Base-by-base conservation (phyloP, 2,113 vertebrate genomes). In the Carassius carassius region DNA sequence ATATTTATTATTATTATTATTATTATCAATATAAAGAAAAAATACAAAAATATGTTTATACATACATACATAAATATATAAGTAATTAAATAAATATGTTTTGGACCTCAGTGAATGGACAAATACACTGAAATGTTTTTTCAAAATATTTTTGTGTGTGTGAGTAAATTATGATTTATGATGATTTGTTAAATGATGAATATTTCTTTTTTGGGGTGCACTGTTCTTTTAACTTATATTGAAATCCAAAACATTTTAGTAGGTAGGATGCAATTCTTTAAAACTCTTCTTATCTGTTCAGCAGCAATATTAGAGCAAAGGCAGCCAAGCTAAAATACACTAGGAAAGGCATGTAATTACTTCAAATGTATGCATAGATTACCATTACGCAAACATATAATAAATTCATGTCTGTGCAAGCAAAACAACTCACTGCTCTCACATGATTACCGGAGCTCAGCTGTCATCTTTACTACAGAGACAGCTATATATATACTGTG, bases 351-450 rank as follows among this genome's bases (percentile, higher is more conserved):
- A 78, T 78, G 54, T 37, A 78, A 78, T 78, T 78, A 58, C 35
- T 60, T 37, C 11, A 37, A 29, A 37, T 78, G 21, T 78, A 78
- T 60, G 76, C 54, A 60, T 37, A 32, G 76, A 60, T 78, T 23
- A 78, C 76, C 54, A 21, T 12, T 56, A 21, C 4, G 2, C 11
- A 41, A 80, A 80, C 37, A 80, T 25, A 63, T 65, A 32, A 78
- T 37, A 25, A 60, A 78, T 80, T 47, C 78, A 80, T 65, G 58
- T 63, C 56, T 65, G 78, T 63, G 78, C 58, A 44, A 44, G 37
- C 60, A 65, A 47, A 62, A 65, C 78, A 80, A 80, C 29, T 78
- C 54, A 60, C 5, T 13, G n/a, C 58, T 65, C n/a, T 65, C 78
- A 80, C 14, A 44, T 79, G 78, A 65, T 80, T 60, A 37, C 58